These are phyloP conservation scores for Metalampra italica DNA, from an alignment of 2,888 invertebrate genomes.

Conservation along the genomic window DNA sequence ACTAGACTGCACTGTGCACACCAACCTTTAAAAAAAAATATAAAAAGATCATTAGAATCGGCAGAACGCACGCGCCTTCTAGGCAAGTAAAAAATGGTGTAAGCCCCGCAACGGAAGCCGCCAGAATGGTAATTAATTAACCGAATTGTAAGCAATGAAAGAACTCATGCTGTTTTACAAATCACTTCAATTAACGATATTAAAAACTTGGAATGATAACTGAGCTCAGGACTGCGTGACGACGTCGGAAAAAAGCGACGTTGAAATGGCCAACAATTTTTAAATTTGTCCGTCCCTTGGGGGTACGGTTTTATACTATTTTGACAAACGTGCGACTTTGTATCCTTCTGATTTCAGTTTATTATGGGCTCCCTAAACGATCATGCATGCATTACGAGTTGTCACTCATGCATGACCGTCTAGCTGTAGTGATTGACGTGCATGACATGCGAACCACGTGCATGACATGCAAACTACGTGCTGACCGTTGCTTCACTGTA, in stretches of 20 bases:
- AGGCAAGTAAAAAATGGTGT: constrained; percentile 61
- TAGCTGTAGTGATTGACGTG: too few relatives aligned
- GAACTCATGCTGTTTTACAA: constrained; percentile 78
- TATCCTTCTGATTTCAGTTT: too few relatives aligned
- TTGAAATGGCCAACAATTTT: constrained; percentile 26
- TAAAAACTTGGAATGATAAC: constrained; percentile 73
- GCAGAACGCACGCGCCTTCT: constrained; percentile 42
- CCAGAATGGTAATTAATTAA: constrained; percentile 74
- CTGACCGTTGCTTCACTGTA: too few relatives aligned
- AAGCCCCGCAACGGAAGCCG: constrained; percentile 71
- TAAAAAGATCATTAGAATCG: constrained; percentile 21
- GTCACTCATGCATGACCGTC: too few relatives aligned
- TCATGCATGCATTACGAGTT: too few relatives aligned
- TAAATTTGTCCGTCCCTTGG: constrained; percentile 24
- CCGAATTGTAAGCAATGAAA: constrained; percentile 77
- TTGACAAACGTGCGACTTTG: constrained; percentile 70
- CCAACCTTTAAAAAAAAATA: background rate
- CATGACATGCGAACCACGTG: too few relatives aligned
- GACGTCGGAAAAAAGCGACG: constrained; percentile 36
- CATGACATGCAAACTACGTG: too few relatives aligned
- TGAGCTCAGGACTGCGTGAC: constrained; percentile 52
- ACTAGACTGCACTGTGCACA: too few relatives aligned
- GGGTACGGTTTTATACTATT: constrained; percentile 35
- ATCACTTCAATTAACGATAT: constrained; percentile 78
- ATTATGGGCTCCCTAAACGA: too few relatives aligned